Evolutionary conservation across 2,113 vertebrate genomes (phyloP).

Genomic region (Hippocampus guttulatus): DNA sequence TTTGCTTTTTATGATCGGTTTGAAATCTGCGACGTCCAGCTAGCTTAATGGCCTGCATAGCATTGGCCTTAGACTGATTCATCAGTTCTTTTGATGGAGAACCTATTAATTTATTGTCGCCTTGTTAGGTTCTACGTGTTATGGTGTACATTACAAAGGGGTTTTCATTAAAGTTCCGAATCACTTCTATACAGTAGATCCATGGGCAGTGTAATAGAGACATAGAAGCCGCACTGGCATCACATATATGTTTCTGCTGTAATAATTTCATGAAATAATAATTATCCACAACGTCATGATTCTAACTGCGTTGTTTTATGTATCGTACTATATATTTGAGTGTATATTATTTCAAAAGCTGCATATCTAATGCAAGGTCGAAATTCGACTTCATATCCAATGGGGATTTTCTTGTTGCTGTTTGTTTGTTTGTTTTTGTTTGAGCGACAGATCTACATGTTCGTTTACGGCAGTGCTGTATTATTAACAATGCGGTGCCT

Average conservation of each 20-base stretch:
- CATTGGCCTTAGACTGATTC: constrained; percentile 41
- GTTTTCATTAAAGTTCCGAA: not conserved
- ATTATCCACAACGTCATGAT: not conserved
- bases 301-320: not conserved
- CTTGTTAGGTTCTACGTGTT: fast-evolving
- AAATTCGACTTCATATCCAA: not conserved
- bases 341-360: not conserved
- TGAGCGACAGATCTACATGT: not conserved
- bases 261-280: not conserved
- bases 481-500: not conserved
- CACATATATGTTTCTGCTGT: not conserved
- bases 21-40: constrained; percentile 36
- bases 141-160: not conserved
- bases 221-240: constrained; percentile 32
- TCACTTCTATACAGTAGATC: not conserved
- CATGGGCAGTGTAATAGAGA: not conserved
- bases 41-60: constrained; percentile 7
- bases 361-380: not conserved
- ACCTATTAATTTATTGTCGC: not conserved
- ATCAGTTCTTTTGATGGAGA: not conserved
- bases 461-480: not conserved
- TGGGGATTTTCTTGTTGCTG: not conserved
- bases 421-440: not conserved
- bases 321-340: not conserved
- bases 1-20: constrained; percentile 14